phyloP scores from a whole-genome alignment of 2,888 invertebrate genomes.

The Drosophila mercatorum region DNA sequence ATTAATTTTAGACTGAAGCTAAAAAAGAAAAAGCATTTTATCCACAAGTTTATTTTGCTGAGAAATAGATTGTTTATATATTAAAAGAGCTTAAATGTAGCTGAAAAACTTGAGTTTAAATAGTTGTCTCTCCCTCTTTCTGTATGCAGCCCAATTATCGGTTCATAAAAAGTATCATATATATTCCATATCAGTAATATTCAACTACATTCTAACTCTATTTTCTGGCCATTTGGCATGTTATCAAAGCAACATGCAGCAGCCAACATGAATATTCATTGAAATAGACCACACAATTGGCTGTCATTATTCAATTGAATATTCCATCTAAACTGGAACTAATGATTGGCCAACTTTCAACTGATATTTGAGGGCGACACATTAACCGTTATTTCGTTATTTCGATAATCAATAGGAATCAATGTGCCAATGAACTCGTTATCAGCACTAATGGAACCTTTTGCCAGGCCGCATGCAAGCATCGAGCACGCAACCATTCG shows the following conservation, averaged over 20 bases:
- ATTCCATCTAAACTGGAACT: background rate
- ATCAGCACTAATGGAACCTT: constrained; percentile 61
- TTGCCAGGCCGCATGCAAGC: constrained; percentile 44
- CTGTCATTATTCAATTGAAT: background rate
- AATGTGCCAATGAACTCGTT: constrained; percentile 79
- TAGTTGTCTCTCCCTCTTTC: too few relatives aligned
- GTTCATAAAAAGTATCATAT: too few relatives aligned
- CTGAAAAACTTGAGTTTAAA: too few relatives aligned
- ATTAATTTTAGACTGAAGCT: too few relatives aligned
- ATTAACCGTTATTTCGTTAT: constrained; percentile 19
- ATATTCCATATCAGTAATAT: background rate
- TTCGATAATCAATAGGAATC: constrained; percentile 63
- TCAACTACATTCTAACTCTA: background rate
- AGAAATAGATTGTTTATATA: too few relatives aligned
- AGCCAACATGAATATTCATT: background rate
- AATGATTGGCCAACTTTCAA: constrained; percentile 23
- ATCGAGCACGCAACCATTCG: constrained; percentile 38
- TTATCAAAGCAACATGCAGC: background rate
- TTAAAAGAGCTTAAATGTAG: too few relatives aligned
- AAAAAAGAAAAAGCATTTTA: too few relatives aligned
- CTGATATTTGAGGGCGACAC: background rate
- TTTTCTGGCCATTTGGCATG: background rate
- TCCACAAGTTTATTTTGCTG: too few relatives aligned
- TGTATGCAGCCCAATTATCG: too few relatives aligned
- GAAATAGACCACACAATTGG: background rate